Evolutionary conservation across 2,797 vertebrate genomes (phyloP), one percentile per base, ranked within the genome.

Genomic region (Ambastaia sidthimunki): DNA sequence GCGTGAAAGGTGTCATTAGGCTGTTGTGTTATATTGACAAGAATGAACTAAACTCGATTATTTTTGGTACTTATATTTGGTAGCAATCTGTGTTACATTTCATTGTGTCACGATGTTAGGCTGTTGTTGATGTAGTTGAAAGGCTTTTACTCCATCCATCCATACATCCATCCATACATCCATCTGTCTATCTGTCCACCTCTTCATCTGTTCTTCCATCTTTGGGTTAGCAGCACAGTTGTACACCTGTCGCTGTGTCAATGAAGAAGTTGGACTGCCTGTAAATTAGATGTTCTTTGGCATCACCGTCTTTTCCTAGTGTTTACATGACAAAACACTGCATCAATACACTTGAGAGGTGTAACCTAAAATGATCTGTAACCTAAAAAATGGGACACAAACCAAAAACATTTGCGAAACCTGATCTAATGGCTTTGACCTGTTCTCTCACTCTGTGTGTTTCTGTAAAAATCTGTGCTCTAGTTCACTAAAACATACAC

Each of bases 401-500:
- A 18, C 15, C 48, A 18, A 50, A 50, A 50, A 50, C 15, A 15
- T 50, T 16, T 4, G 13, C 1, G 10, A 50, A 54, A 65, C 21
- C n/a, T 77, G 75, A 65, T 76, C 73, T 66, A 73, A 62, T 31
- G n/a, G 23, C 31, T 28, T 57, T 74, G 52, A 55, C 74, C 71
- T 76, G 70, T 66, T 74, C 34, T 80, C 48, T 68, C 72, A 66
- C 25, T 69, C 47, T 68, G 21, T 67, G 25, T 31, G 19, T 59
- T 57, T 68, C 52, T 79, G 44, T 84, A 67, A 65, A 65, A 72
- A 80, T 59, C 28, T 44, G 48, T 47, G 73, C 72, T 67, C 80
- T 65, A 74, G 80, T 75, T 44, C 60, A 86, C 85, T 84, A 74
- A 84, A 82, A 78, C 73, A 82, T 76, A 82, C 69, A 74, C 65